Base-by-base conservation (phyloP, 2,113 vertebrate genomes). In the Psophia crepitans region DNA sequence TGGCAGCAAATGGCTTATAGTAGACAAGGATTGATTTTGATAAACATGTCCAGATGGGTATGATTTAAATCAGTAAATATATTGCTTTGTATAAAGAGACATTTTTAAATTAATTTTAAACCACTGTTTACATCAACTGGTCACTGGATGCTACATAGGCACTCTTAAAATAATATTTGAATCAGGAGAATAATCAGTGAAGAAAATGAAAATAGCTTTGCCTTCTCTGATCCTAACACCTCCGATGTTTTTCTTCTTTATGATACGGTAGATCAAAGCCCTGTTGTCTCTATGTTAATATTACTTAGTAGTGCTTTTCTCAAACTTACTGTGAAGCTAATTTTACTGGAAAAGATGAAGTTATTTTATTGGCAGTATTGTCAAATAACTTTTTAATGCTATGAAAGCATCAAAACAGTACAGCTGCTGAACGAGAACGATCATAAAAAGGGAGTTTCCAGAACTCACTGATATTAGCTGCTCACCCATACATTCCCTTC, bases 371-470 rank as follows among this genome's bases (percentile, higher is more conserved):
- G 49, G 43, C 84, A 85, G 75, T 83, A 58, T 65, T 28, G 79
- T 95, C 75, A 94, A 95, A 43, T 66, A 95, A 77, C 46, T 87
- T 95, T 86, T 97, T 82, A 65, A 87, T 78, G 90, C 64, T 97
- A 96, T 94, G 95, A 96, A 96, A 90, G 97, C 95, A 97, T 97
- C 97, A 91, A 77, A 97, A 97, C 96, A 89, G 89, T 90, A 93
- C 97, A 97, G 93, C 96, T 97, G 96, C 93, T 94, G 92, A 97
- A 96, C 16, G 74, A 97, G 80, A 97, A 56, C 97, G 90, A 97
- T 71, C 95, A 97, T 95, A 96, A 98, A 97, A 98, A 98, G 98
- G 98, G 98, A 97, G 97, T 98, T 98, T 98, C 98, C 98, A 98
- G 96, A 95, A 90, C 94, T 91, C 88, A 96, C 97, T 97, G 97